Evolutionary conservation across 2,888 invertebrate species (phyloP), one percentile per base, ranked within the genome.

Genomic region (Matsumyia berberina): DNA sequence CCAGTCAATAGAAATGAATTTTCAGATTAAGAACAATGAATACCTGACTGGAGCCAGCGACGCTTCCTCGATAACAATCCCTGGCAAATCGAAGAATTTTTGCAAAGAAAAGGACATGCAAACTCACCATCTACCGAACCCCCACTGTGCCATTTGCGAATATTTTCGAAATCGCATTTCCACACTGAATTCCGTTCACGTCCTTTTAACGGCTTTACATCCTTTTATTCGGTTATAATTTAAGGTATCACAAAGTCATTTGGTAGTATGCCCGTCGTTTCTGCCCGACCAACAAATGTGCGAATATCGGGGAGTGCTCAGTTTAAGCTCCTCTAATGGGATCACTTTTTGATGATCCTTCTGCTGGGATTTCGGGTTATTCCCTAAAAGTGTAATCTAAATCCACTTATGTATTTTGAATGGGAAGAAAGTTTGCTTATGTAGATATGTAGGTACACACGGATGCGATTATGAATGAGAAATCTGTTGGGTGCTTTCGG

Each of bases 301-400:
- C 60, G 72, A 62, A 55, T 44, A 69, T 69, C 44, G 51, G 17
- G 60, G 60, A 77, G 60, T 69, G 37, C 69, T 77, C 60, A 60
- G 69, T 44, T 60, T 37, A 69, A 77, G 77, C 60, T 58, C 44
- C 53, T 62, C 60, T 69, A 60, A 77, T 69, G 77, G 77, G 77
- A 77, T 77, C 60, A 60, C 76, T 77, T 69, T 69, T 69, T 69
- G 69, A 77, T 77, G 77, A 77, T 69, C 51, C 69, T 77, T n/a
- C 60, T 53, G 35, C 51, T 60, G 60, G 69, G 69, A 55, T 69
- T 69, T 69, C 67, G 39, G 53, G 29, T 55, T 39, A 67, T 51
- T 76, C 57, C 57, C 46, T n/a, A n/a, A 58, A 67, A 49, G 77
- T 60, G 44, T 62, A 69, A 77, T 69, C 69, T 69, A 62, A 77